Evolutionary conservation across 1,140 invertebrate genomes (phyloP).

Genomic region (Triops cancriformis): DNA sequence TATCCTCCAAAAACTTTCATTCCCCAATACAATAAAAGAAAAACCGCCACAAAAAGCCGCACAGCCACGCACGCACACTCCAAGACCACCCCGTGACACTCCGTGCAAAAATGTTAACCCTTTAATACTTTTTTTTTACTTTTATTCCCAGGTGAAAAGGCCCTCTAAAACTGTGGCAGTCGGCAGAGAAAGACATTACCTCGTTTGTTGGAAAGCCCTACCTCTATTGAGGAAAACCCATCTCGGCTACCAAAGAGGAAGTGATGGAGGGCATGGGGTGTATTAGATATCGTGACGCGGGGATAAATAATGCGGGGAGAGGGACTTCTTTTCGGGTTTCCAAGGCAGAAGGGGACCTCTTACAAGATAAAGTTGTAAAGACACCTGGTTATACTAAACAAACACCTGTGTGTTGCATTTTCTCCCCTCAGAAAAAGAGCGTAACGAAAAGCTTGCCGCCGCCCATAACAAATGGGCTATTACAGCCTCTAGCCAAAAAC

Average conservation of each 20-base stretch:
- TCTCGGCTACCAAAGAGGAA: neutral
- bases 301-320: neutral
- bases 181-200: neutral
- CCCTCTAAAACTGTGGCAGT: neutral
- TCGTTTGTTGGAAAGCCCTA: neutral
- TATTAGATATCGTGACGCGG: neutral
- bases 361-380: slow-evolving; percentile 14
- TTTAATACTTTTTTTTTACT: neutral
- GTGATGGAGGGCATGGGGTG: neutral
- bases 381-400: slow-evolving; percentile 7
- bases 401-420: slow-evolving; percentile 13
- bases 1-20: neutral
- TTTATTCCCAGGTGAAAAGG: neutral
- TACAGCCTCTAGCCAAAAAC: slow-evolving; percentile 13
- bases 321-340: neutral
- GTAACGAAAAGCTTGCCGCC: slow-evolving; percentile 12
- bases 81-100: neutral
- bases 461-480: slow-evolving; percentile 13
- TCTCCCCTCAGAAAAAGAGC: slow-evolving; percentile 9
- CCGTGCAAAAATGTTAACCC: neutral
- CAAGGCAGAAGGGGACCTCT: neutral
- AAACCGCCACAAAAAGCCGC: neutral
- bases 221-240: neutral
- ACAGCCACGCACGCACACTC: neutral
- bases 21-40: neutral